Evolutionary conservation across 2,888 invertebrate genomes (phyloP), one percentile per base, ranked within the genome.

Genomic region (Merodon equestris): DNA sequence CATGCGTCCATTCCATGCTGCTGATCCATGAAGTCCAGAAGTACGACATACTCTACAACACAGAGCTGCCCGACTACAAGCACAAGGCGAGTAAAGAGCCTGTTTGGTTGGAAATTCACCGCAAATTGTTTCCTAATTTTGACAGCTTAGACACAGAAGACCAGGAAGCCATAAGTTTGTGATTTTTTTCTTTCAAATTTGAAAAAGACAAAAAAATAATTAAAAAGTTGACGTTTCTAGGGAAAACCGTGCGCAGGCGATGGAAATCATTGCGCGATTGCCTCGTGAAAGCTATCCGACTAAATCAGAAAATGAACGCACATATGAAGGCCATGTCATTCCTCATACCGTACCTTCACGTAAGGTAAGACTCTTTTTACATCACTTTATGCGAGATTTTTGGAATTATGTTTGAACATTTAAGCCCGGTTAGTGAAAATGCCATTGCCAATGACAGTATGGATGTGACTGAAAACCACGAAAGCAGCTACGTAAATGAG

Each of bases 251-350:
- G 9, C 76, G 76, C 0, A 71, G 73, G 0, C 75, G 82, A 7
- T 82, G 82, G 82, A 82, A 82, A 61, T 75, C 73, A 5, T 58
- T 82, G 15, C 81, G 82, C 5, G 68, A 82, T 54, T 53, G 72
- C 5, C 63, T 82, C 13, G 76, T 75, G 0, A 75, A 73, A 7
- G 82, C 18, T 19, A n/a, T 1, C n/a, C 27, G 27, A 27, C 27
- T 27, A 7, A 27, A 27, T 4, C 27, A 27, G 27, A 27, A 27
- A 2, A 27, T 27, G 27, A 27, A 27, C 27, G 27, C 27, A 27
- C 27, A 27, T 2, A 27, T 27, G 27, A 2, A 27, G 27, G 27
- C 27, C 7, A 27, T 27, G 27, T 27, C 27, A 7, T 27, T 4
- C 27, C 27, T 27, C 27, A 4, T 27, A 27, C 27, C 27, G 27